Percentiles rank a stretch among this genome's conserved stretches.
These are phyloP conservation scores for Rhinolophus ferrumequinum DNA, from an alignment of 2,113 vertebrate genomes.

Conservation along the genomic window DNA sequence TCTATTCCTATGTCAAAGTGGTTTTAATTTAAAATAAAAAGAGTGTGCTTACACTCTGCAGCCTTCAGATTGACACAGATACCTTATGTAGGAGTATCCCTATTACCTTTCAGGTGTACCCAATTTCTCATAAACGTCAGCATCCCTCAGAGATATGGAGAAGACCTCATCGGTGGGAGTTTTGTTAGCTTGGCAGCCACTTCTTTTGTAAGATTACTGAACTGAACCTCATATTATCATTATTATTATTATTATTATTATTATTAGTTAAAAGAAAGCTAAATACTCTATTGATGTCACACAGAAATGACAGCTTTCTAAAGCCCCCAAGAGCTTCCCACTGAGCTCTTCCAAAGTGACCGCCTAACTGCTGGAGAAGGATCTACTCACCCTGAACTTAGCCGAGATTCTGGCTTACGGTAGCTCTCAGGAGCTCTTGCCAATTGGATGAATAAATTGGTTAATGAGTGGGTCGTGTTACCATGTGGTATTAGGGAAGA, in stretches of 20 bases:
- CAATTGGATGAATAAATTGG: neutral
- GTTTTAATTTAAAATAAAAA: conserved; percentile 28
- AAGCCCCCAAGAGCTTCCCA: neutral
- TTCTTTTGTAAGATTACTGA: neutral
- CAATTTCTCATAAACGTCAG: neutral
- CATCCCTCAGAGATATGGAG: neutral
- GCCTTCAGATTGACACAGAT: neutral
- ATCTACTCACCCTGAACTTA: neutral
- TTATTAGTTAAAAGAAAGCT: neutral
- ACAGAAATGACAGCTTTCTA: neutral
- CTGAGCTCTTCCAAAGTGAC: neutral
- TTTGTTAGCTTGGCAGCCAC: neutral
- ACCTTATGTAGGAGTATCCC: neutral
- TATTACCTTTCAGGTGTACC: neutral
- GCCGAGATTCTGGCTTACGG: neutral
- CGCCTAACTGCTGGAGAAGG: neutral
- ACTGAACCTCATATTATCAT: neutral
- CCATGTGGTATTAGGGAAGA: neutral
- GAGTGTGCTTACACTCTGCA: neutral
- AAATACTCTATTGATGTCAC: neutral
- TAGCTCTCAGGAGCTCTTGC: neutral
- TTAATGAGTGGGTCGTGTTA: neutral
- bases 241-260: neutral
- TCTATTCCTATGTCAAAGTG: neutral
- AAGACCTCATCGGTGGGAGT: neutral